A percentile compares a stretch with the other conserved stretches of the same genome.
phyloP scores from a whole-genome alignment of 2,797 vertebrate species.

The Rhadinocentrus ornatus region DNA sequence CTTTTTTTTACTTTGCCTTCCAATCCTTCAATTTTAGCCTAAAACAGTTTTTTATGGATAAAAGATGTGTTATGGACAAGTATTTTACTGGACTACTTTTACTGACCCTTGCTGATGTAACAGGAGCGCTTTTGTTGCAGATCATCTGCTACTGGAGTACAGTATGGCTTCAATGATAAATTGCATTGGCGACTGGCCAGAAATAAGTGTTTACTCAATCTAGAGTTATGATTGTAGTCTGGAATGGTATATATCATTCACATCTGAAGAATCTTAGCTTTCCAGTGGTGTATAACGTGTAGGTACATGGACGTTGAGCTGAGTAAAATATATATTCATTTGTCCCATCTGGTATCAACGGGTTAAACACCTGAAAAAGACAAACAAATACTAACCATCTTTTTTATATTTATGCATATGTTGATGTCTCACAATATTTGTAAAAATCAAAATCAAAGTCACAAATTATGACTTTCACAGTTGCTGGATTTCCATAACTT shows the following conservation, averaged over 20 bases:
- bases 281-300: no score
- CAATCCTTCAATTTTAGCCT: neutral
- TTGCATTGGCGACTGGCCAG: no score
- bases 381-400: neutral
- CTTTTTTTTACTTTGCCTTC: neutral
- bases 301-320: no score
- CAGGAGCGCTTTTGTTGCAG: neutral
- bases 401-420: neutral
- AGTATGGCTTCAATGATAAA: no score
- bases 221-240: neutral
- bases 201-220: neutral
- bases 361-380: neutral
- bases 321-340: neutral
- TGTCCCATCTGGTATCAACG: neutral
- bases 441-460: slow-evolving; percentile 27
- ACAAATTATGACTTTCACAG: slow-evolving; percentile 44
- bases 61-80: neutral
- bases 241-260: neutral
- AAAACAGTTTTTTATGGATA: neutral
- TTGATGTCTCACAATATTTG: slow-evolving; percentile 66
- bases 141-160: neutral
- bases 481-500: slow-evolving; percentile 62
- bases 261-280: neutral
- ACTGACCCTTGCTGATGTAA: neutral
- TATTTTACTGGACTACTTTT: neutral